A percentile compares a stretch with the other conserved stretches of the same genome.
phyloP scores from a whole-genome alignment of 2,797 vertebrate genomes.

The Simalia tracyae region DNA sequence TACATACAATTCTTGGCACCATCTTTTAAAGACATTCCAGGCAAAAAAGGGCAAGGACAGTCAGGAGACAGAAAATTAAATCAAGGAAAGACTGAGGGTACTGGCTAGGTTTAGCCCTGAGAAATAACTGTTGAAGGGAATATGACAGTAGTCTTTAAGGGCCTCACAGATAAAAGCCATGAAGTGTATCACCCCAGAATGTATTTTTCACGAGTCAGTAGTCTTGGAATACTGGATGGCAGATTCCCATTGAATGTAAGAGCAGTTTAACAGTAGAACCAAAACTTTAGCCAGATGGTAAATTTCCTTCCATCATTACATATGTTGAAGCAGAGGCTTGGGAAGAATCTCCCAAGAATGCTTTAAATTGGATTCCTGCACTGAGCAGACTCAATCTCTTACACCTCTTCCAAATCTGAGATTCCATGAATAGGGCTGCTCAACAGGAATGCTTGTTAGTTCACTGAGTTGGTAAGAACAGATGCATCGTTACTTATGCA shows the following conservation, averaged over 20 bases:
- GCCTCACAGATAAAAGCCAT: background rate
- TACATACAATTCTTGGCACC: background rate
- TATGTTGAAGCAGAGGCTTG: background rate
- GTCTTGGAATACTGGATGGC: background rate
- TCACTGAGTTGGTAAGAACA: background rate
- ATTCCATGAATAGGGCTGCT: no score
- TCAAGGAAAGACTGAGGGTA: background rate
- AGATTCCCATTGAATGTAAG: background rate
- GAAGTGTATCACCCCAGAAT: background rate
- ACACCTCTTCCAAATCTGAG: background rate
- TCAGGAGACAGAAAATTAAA: background rate
- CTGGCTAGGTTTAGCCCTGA: background rate
- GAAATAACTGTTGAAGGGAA: background rate
- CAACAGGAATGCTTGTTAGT: background rate
- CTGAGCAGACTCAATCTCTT: background rate
- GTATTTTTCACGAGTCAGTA: background rate
- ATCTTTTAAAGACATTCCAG: background rate
- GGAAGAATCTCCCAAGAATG: background rate
- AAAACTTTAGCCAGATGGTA: background rate
- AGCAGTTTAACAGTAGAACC: background rate
- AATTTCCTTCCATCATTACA: background rate
- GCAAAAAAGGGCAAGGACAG: background rate
- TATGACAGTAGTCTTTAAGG: background rate
- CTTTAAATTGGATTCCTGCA: background rate
- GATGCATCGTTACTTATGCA: background rate